Percentiles rank a stretch among this genome's conserved stretches.
Evolutionary conservation across 2,888 invertebrate genomes (phyloP).

Genomic region (Pinctada fucata): DNA sequence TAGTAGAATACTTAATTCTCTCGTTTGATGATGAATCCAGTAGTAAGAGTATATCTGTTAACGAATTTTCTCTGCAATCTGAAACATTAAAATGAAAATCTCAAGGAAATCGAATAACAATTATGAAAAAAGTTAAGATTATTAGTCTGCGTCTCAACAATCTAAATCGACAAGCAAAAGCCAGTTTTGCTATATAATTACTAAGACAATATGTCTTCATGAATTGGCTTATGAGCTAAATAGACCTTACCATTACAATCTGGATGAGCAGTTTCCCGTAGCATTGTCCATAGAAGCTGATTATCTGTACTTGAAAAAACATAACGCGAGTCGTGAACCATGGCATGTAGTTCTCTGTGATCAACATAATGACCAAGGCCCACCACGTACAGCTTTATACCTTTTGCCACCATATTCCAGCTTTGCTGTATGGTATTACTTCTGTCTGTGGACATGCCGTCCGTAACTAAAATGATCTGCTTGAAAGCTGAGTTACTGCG

Average conservation of each 20-base stretch:
- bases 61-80: neutral
- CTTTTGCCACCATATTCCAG: neutral
- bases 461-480: constrained; percentile 14
- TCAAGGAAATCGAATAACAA: no score
- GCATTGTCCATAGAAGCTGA: neutral
- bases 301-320: constrained; percentile 16
- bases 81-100: no score
- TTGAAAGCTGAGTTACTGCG: neutral
- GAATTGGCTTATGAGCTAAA: neutral
- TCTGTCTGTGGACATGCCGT: constrained; percentile 20
- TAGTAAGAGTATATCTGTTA: neutral
- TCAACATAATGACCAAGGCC: constrained; percentile 14
- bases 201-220: no score
- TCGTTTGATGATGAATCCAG: neutral
- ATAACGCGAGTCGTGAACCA: constrained; percentile 8
- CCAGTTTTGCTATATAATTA: no score
- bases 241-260: constrained; percentile 17
- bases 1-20: neutral
- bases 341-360: constrained; percentile 11
- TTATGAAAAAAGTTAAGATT: no score
- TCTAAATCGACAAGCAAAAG: no score
- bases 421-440: neutral
- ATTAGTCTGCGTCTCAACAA: no score
- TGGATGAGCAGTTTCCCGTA: constrained; percentile 1
- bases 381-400: neutral